A percentile compares a stretch with the other conserved stretches of the same genome.
Evolutionary conservation across 2,797 vertebrate species (phyloP).

Genomic region (Sebastes itinus): DNA sequence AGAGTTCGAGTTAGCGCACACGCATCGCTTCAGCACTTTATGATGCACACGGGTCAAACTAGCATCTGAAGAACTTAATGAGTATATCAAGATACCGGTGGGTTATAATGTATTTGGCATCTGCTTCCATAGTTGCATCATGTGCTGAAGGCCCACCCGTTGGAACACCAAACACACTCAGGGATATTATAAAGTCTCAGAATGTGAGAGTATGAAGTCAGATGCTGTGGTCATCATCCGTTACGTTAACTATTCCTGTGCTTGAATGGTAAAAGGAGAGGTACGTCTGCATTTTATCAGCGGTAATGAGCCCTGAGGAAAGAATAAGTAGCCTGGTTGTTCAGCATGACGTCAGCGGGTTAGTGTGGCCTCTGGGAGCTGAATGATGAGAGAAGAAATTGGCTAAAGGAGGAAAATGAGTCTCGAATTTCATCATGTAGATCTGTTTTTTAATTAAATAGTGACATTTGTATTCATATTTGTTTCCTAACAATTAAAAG

Average conservation of each 20-base stretch:
- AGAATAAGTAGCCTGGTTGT: slow-evolving; percentile 18
- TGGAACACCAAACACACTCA: background rate
- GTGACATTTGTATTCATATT: background rate
- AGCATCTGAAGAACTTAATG: slow-evolving; percentile 18
- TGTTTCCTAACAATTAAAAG: background rate
- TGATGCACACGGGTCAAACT: slow-evolving; percentile 40
- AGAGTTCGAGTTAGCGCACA: slow-evolving; percentile 20
- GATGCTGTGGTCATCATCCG: background rate
- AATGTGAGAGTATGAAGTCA: background rate
- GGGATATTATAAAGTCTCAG: background rate
- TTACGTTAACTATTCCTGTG: background rate
- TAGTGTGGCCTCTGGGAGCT: background rate
- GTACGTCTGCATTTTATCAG: slow-evolving; percentile 17
- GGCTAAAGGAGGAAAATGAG: background rate
- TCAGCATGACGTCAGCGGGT: slow-evolving; percentile 16
- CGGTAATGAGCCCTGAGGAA: background rate
- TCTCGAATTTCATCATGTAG: background rate
- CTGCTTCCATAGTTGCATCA: background rate
- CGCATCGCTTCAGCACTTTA: slow-evolving; percentile 47
- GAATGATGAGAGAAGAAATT: slow-evolving; percentile 20
- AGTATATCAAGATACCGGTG: slow-evolving; percentile 37
- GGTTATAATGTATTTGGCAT: slow-evolving; percentile 6
- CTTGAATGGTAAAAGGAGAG: background rate
- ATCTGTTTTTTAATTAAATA: background rate
- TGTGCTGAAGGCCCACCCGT: background rate